These are phyloP conservation scores for Dermatemys mawii DNA, from an alignment of 2,113 vertebrate genomes.

Conservation along the genomic window DNA sequence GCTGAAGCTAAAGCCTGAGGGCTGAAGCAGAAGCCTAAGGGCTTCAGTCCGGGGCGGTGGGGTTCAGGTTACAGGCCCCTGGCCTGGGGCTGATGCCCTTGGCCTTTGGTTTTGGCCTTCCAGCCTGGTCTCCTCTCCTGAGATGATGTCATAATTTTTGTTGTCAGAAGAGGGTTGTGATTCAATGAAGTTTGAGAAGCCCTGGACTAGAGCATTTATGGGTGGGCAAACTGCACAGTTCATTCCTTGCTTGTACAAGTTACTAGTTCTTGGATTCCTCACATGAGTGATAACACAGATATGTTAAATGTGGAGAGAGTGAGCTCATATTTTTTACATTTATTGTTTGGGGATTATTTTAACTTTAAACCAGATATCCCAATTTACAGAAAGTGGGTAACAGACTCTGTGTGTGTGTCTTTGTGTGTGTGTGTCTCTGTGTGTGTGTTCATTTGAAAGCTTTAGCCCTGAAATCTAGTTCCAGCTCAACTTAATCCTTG, in stretches of 20 bases:
- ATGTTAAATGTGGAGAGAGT: not conserved
- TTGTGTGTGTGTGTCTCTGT: not conserved
- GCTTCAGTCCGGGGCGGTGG: too few relatives aligned
- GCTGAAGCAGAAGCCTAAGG: too few relatives aligned
- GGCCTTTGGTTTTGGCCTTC: too few relatives aligned
- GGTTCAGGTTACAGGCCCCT: too few relatives aligned
- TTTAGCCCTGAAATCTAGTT: slow-evolving; percentile 41
- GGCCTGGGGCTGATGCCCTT: too few relatives aligned
- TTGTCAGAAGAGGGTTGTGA: too few relatives aligned
- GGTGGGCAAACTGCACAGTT: not conserved
- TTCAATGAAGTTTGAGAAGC: too few relatives aligned
- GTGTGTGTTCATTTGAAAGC: slow-evolving; percentile 23
- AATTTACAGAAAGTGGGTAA: slow-evolving; percentile 5
- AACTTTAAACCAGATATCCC: not conserved
- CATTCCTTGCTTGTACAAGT: not conserved
- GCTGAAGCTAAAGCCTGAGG: too few relatives aligned
- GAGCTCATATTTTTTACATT: not conserved
- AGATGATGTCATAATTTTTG: too few relatives aligned
- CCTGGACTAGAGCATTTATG: not conserved
- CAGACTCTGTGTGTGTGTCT: not conserved
- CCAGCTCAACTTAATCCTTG: slow-evolving; percentile 68
- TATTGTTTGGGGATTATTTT: not conserved
- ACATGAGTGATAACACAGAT: not conserved
- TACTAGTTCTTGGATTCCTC: not conserved
- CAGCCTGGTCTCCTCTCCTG: too few relatives aligned